Evolutionary conservation across 2,113 vertebrate genomes (phyloP).

Genomic region (Chionis minor): DNA sequence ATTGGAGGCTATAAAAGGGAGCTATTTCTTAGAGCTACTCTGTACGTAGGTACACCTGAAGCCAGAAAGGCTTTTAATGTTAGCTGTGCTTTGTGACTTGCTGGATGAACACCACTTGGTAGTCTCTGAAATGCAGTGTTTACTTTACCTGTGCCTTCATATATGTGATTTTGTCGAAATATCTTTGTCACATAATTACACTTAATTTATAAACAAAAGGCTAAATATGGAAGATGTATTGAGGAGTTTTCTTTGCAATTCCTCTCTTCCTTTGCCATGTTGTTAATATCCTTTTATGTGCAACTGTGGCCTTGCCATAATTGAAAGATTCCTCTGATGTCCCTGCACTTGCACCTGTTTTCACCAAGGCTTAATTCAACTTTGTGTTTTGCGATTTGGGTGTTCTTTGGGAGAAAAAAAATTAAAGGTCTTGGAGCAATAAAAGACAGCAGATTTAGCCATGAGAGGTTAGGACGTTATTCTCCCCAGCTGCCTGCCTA

Average conservation of each 20-base stretch:
- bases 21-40: not conserved
- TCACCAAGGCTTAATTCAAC: not conserved
- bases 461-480: not conserved
- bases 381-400: not conserved
- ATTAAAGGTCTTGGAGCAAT: not conserved
- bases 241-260: not conserved
- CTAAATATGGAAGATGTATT: not conserved
- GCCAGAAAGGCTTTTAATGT: not conserved
- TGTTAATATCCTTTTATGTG: not conserved
- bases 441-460: not conserved
- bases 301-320: not conserved
- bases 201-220: not conserved
- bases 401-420: not conserved
- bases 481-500: not conserved
- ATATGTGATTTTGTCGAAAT: not conserved
- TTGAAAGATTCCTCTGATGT: not conserved
- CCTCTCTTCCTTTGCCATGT: not conserved
- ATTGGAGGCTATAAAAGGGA: not conserved
- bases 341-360: not conserved
- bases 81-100: not conserved
- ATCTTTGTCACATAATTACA: not conserved
- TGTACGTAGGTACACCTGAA: not conserved
- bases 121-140: not conserved
- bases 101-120: not conserved
- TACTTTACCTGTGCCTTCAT: not conserved